Evolutionary conservation across 2,888 invertebrate genomes (phyloP).

Genomic region (Choristoneura rosaceana): DNA sequence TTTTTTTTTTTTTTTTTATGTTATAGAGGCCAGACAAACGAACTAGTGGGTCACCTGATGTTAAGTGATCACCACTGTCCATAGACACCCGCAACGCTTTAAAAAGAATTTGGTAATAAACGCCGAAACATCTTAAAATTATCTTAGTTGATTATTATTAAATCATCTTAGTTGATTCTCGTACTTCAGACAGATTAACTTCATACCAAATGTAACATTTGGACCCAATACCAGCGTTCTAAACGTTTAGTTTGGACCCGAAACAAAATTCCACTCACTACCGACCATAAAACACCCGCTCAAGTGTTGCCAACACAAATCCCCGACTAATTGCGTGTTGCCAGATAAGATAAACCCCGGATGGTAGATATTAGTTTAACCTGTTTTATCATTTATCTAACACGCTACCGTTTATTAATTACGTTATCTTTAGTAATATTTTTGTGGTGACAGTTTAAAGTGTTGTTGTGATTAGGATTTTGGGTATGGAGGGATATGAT

Average conservation of each 20-base stretch:
- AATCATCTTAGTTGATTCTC: too few species aligned
- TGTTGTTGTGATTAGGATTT: slow-evolving; percentile 22
- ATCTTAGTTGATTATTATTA: too few species aligned
- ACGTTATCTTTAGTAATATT: slow-evolving; percentile 49
- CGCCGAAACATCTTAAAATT: too few species aligned
- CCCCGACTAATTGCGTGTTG: slow-evolving; percentile 73
- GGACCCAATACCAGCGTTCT: background rate
- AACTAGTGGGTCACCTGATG: too few species aligned
- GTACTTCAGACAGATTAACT: too few species aligned
- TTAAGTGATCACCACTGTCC: too few species aligned
- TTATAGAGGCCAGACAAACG: too few species aligned
- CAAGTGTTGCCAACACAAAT: slow-evolving; percentile 64
- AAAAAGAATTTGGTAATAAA: too few species aligned
- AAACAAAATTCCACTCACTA: slow-evolving; percentile 17
- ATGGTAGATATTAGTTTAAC: slow-evolving; percentile 47
- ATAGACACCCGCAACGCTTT: too few species aligned
- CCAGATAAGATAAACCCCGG: slow-evolving; percentile 71
- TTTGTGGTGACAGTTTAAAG: slow-evolving; percentile 26
- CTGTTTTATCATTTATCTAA: slow-evolving; percentile 44
- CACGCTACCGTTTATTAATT: slow-evolving; percentile 75
- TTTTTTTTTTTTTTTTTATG: too few species aligned
- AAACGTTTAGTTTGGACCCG: background rate
- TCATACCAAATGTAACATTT: background rate
- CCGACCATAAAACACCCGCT: slow-evolving; percentile 51
- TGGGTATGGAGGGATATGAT: background rate